phyloP scores from a whole-genome alignment of 2,113 vertebrate genomes.

The Oncorhynchus mykiss region DNA sequence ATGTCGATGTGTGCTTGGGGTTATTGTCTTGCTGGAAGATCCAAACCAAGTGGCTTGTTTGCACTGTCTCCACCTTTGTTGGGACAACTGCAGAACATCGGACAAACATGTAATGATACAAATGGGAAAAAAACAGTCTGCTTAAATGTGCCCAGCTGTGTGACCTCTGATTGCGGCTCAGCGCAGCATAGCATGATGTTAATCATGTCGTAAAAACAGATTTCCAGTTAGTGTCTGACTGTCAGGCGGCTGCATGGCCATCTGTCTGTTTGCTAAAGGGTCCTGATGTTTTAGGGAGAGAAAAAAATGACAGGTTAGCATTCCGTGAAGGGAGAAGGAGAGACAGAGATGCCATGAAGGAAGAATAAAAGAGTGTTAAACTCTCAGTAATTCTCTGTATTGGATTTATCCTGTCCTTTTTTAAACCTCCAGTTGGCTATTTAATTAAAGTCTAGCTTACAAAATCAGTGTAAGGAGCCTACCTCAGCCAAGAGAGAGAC shows the following conservation, averaged over 20 bases:
- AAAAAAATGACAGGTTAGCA: slow-evolving; percentile 4
- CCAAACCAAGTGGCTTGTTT: slow-evolving; percentile 8
- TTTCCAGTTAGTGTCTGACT: slow-evolving; percentile 15
- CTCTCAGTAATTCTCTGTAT: slow-evolving; percentile 22
- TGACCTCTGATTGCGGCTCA: neutral
- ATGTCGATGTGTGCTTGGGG: no score
- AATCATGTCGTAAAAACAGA: slow-evolving; percentile 27
- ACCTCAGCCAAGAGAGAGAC: slow-evolving; percentile 22
- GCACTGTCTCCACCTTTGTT: neutral
- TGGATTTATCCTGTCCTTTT: slow-evolving; percentile 34
- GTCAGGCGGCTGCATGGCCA: slow-evolving; percentile 1
- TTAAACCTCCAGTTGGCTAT: slow-evolving; percentile 37
- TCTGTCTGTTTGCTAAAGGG: neutral
- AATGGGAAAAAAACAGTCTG: slow-evolving; percentile 1
- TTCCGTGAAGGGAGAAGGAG: neutral
- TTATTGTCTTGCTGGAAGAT: no score
- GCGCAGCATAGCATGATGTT: slow-evolving; percentile 15
- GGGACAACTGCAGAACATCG: neutral
- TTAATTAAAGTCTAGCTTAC: slow-evolving; percentile 62
- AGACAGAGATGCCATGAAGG: neutral
- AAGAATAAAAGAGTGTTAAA: slow-evolving; percentile 32
- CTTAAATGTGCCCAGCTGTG: neutral
- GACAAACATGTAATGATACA: neutral
- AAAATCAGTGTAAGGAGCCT: slow-evolving; percentile 44
- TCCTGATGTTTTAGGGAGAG: neutral